Percentiles rank a stretch among this genome's conserved stretches.
These are phyloP conservation scores for Proisotoma minuta DNA, from an alignment of 2,888 invertebrate genomes.

Conservation along the genomic window DNA sequence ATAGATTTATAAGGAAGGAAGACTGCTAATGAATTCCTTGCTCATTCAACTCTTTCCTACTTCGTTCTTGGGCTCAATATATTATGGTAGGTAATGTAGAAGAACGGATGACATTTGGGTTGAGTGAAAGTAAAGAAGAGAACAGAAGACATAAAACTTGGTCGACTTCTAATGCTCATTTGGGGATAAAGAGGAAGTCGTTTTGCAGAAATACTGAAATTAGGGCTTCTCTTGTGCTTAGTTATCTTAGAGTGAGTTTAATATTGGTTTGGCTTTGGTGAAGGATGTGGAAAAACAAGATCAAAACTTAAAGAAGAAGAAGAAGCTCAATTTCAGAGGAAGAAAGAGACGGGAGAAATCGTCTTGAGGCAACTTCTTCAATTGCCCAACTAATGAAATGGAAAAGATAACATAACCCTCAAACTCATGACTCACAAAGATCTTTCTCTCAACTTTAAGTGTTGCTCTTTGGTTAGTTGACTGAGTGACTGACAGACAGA, in stretches of 20 bases:
- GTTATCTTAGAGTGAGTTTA: too few species aligned
- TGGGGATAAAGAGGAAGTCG: slow-evolving; percentile 3
- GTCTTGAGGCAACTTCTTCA: neutral
- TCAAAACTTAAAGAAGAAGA: neutral
- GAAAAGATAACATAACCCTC: slow-evolving; percentile 1
- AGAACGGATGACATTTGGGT: slow-evolving; percentile 2
- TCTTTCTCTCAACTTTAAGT: too few species aligned
- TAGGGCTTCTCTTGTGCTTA: too few species aligned
- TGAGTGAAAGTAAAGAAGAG: neutral
- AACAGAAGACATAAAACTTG: neutral
- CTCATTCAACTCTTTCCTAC: too few species aligned
- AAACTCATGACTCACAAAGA: too few species aligned
- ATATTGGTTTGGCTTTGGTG: too few species aligned
- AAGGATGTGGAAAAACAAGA: too few species aligned
- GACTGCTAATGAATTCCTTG: too few species aligned
- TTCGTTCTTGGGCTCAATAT: too few species aligned
- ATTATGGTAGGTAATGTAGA: slow-evolving; percentile 4
- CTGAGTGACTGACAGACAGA: too few species aligned
- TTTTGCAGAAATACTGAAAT: neutral
- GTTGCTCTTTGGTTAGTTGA: too few species aligned
- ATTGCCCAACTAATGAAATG: slow-evolving; percentile 4
- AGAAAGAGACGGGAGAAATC: neutral
- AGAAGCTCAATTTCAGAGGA: neutral
- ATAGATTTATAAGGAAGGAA: too few species aligned
- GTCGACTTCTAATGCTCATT: slow-evolving; percentile 7